A percentile compares a stretch with the other conserved stretches of the same genome.
Evolutionary conservation across 37 sponge, comb jelly and placozoan species (phyloP).

Genomic region (Theonella swinhoei): DNA sequence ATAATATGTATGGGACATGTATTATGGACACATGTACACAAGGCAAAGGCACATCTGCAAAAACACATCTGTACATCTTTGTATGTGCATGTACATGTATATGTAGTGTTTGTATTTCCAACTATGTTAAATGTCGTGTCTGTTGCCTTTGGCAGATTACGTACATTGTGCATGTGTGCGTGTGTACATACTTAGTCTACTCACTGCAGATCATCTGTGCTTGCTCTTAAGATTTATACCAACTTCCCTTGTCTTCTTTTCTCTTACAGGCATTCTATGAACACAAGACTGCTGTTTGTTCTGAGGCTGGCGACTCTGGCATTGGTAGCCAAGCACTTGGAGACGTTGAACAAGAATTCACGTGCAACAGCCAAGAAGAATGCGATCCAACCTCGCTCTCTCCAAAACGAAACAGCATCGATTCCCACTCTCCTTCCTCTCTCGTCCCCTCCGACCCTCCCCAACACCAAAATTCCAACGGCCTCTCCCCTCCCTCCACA

Average conservation of each 20-base stretch:
- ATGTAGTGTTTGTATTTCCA: too few relatives aligned
- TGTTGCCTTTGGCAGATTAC: too few relatives aligned
- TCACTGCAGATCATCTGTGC: too few relatives aligned
- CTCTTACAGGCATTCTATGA: conserved; percentile 20
- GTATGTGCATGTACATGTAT: background rate
- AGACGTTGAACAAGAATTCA: background rate
- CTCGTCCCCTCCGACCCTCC: background rate
- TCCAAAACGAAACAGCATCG: background rate
- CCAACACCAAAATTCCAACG: background rate
- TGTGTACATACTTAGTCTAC: background rate
- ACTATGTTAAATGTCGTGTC: too few relatives aligned
- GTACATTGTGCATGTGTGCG: background rate
- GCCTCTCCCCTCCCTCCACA: background rate
- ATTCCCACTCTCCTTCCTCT: background rate
- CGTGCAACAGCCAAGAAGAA: background rate
- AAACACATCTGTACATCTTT: too few relatives aligned
- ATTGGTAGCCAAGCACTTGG: conserved; percentile 13
- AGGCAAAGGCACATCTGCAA: too few relatives aligned
- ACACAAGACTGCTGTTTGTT: background rate
- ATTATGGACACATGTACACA: background rate
- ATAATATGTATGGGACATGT: background rate
- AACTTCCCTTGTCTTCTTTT: background rate
- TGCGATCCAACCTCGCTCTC: background rate
- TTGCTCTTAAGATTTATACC: background rate
- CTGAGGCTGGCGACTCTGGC: conserved; percentile 51